Base-by-base conservation (phyloP, 2,113 vertebrate species). In the Saccopteryx bilineata region DNA sequence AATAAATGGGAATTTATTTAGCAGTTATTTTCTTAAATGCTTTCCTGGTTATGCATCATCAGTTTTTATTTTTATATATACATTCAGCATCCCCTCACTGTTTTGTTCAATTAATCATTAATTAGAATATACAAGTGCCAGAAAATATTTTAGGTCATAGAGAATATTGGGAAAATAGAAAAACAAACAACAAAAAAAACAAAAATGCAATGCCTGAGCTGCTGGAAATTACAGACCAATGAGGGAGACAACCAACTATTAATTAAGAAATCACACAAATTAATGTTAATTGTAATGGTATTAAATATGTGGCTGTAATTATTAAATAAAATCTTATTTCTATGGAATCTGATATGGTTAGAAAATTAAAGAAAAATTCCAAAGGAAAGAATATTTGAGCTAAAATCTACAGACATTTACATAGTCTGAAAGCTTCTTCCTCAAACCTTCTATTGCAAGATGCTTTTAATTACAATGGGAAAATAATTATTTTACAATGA, bases 21-120 rank as follows among this genome's bases (percentile, higher is more conserved):
- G 46, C n/a, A 56, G 28, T 39, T 50, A 72, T 60, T 85, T 95
- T 92, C 56, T 80, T 85, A 33, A 83, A 12, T 52, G 28, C 1
- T 82, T 50, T 61, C 24, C 19, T 65, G 14, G 31, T 63, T 82
- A 52, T 90, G 23, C 58, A 66, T 56, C 9, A 68, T 68, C 24
- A 83, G 17, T 5, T 95, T 92, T 87, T 74, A 86, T 93, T 93
- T 90, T 11, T 31, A 31, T 74, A 68, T 19, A 48, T 12, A 33
- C 11, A 9, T 31, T 92, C 26, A 58, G n/a, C 26, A 66, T 69
- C 33, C 19, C 17, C 2, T 8, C 6, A 52, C 12, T 39, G 2
- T 50, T 94, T 92, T 93, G 7, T 39, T 94, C 61, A 76, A 5
- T 50, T 90, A 68, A 79, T 65, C 10, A 56, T 74, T 69, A 87